A percentile compares a stretch with the other conserved stretches of the same genome.
These are phyloP conservation scores for Podarcis lilfordi DNA, from an alignment of 2,797 vertebrate genomes.

Conservation along the genomic window DNA sequence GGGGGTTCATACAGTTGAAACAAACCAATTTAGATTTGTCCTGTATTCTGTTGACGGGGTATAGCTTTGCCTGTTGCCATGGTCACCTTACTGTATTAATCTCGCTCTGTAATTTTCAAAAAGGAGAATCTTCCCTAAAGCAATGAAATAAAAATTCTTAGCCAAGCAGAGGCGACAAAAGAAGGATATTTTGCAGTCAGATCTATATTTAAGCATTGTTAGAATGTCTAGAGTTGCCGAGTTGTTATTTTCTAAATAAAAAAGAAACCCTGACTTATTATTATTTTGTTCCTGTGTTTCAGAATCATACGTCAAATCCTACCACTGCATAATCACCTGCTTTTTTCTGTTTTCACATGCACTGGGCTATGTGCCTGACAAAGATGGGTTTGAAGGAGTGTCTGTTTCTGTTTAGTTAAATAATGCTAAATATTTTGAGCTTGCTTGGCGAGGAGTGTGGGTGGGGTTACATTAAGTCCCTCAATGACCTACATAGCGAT, in stretches of 20 bases:
- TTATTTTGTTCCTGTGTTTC: not conserved
- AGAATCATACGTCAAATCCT: not conserved
- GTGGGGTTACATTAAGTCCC: not conserved
- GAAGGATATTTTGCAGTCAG: slow-evolving; percentile 29
- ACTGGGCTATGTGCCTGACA: not conserved
- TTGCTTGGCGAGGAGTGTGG: not conserved
- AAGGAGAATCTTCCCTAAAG: slow-evolving; percentile 47
- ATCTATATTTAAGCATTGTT: slow-evolving; percentile 38
- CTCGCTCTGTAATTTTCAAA: slow-evolving; percentile 52
- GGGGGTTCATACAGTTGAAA: slow-evolving; percentile 52
- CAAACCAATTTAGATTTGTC: slow-evolving; percentile 54
- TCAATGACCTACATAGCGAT: not conserved
- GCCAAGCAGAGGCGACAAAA: slow-evolving; percentile 42
- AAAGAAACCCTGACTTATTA: not conserved
- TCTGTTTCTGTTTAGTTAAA: not conserved
- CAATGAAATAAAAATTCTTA: slow-evolving; percentile 42
- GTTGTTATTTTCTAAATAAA: slow-evolving; percentile 1
- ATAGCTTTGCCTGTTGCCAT: slow-evolving; percentile 51
- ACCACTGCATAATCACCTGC: not conserved
- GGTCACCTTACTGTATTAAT: slow-evolving; percentile 53
- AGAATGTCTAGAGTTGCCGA: slow-evolving; percentile 23
- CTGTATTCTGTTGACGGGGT: slow-evolving; percentile 39
- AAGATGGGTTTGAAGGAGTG: not conserved
- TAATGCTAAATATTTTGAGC: not conserved
- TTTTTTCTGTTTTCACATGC: not conserved